phyloP scores from a whole-genome alignment of 2,888 invertebrate species.

The Erebia palarica region DNA sequence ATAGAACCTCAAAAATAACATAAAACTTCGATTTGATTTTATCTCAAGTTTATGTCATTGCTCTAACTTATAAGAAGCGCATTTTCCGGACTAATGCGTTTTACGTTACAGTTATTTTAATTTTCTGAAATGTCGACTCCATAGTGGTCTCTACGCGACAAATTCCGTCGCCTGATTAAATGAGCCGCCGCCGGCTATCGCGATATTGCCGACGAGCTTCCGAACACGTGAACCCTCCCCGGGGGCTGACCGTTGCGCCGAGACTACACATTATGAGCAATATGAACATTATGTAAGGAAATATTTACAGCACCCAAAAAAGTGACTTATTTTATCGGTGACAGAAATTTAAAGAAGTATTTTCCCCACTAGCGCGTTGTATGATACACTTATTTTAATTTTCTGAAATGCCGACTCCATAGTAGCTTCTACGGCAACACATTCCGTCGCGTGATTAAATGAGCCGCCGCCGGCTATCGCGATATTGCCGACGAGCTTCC shows the following conservation, averaged over 20 bases:
- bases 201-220: conserved; percentile 71
- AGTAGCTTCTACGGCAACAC: conserved; percentile 50
- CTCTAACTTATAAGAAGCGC: no score
- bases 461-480: conserved; percentile 78
- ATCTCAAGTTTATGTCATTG: no score
- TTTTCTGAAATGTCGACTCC: conserved; percentile 44
- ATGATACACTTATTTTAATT: background rate
- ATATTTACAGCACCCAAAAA: conserved; percentile 7
- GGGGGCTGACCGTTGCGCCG: conserved; percentile 13
- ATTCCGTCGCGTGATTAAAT: conserved; percentile 82
- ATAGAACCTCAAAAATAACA: no score
- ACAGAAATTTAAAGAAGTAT: no score
- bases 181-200: conserved; percentile 79
- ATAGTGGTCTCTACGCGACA: conserved; percentile 49
- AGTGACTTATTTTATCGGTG: no score
- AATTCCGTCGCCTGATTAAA: conserved; percentile 82
- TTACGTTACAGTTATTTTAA: background rate
- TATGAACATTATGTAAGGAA: conserved; percentile 26
- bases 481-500: conserved; percentile 71
- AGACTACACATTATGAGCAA: conserved; percentile 27
- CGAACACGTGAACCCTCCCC: conserved; percentile 50
- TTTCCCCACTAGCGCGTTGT: no score
- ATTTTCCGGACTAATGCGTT: no score
- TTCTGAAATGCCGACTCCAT: conserved; percentile 45
- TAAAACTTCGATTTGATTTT: no score